Evolutionary conservation across 2,113 vertebrate genomes (phyloP).

Genomic region (Azemiops feae): DNA sequence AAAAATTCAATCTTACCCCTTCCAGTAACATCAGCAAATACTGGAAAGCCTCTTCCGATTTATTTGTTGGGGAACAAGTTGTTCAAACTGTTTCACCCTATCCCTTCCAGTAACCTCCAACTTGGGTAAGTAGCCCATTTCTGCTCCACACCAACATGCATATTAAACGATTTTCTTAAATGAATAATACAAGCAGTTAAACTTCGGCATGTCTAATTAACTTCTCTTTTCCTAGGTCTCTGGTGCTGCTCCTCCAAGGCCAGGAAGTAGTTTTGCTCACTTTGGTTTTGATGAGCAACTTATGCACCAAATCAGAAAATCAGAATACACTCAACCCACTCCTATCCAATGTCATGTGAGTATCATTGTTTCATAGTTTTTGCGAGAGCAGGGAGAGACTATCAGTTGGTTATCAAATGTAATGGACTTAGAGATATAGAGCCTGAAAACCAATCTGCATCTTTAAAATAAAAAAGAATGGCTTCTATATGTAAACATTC

Average conservation of each 20-base stretch:
- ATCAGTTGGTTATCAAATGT: not conserved
- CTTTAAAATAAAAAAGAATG: not conserved
- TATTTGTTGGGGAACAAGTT: not conserved
- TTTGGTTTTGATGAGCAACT: conserved; percentile 97
- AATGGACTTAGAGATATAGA: not conserved
- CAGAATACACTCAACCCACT: conserved; percentile 97
- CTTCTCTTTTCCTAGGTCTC: conserved; percentile 79
- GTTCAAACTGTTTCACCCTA: not conserved
- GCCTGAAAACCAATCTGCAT: not conserved
- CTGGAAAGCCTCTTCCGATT: not conserved
- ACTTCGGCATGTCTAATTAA: not conserved
- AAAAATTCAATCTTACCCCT: not conserved
- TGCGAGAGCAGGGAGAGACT: not conserved
- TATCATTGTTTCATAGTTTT: not conserved
- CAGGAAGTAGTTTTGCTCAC: conserved; percentile 95
- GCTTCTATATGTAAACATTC: not conserved
- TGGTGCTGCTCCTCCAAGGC: conserved; percentile 92
- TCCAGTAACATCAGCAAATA: not conserved
- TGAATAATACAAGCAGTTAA: not conserved
- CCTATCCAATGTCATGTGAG: conserved; percentile 97
- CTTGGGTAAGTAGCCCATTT: not conserved
- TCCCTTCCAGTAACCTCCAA: not conserved
- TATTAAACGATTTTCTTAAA: conserved; percentile 26
- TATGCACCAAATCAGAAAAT: conserved; percentile 97
- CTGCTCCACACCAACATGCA: not conserved